phyloP scores from a whole-genome alignment of 2,888 invertebrate genomes.

The Ichneumoninae sp. region DNA sequence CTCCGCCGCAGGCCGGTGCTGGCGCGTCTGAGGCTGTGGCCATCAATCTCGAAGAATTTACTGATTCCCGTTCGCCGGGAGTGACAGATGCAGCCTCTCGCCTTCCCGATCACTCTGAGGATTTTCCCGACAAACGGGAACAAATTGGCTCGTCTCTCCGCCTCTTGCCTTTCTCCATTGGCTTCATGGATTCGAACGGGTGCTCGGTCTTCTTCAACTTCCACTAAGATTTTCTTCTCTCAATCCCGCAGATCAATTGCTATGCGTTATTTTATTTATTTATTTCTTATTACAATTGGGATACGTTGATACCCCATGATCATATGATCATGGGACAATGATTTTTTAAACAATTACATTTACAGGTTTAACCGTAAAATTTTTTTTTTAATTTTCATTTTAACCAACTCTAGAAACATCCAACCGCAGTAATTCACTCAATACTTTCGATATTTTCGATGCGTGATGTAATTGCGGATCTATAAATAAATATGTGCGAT shows the following conservation, averaged over 20 bases:
- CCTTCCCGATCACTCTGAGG: conserved; percentile 39
- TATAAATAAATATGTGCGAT: too few relatives aligned
- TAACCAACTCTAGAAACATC: too few relatives aligned
- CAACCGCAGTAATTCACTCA: too few relatives aligned
- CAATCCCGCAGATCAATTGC: neutral
- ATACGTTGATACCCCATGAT: too few relatives aligned
- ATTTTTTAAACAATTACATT: too few relatives aligned
- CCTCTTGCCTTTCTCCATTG: conserved; percentile 1
- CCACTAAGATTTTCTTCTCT: neutral
- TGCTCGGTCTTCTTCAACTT: conserved; percentile 3
- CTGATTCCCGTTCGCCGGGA: conserved; percentile 35
- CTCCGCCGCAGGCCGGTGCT: neutral
- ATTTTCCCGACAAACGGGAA: conserved; percentile 48
- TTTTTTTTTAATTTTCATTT: too few relatives aligned
- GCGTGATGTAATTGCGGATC: too few relatives aligned
- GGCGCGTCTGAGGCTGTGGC: neutral
- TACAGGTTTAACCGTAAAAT: too few relatives aligned
- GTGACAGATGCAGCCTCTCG: conserved; percentile 38
- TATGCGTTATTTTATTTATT: neutral
- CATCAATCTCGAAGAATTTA: conserved; percentile 35
- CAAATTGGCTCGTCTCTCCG: conserved; percentile 51
- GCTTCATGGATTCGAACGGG: neutral
- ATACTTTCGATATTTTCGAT: too few relatives aligned
- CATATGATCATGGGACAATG: too few relatives aligned
- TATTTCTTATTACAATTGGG: too few relatives aligned